Conservation (phyloP, 37 sponge, comb jelly and placozoan genomes). For the Chondrosia reniformis region DNA sequence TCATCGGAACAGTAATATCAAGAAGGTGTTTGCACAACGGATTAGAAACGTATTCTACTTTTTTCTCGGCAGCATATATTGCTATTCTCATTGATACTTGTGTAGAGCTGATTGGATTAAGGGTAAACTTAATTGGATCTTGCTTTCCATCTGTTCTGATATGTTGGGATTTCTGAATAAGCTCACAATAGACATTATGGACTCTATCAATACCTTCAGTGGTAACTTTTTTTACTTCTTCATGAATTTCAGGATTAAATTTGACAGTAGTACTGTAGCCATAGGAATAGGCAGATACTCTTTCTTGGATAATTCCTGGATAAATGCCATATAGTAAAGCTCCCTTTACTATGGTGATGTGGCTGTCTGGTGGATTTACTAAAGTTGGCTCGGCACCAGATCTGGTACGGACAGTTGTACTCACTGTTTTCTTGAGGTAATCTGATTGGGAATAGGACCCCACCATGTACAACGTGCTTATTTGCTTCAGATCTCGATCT, state of each 20-base stretch:
- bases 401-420: not conserved
- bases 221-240: not conserved
- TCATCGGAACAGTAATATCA: not conserved
- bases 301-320: conserved; percentile 9
- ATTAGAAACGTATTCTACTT: not conserved
- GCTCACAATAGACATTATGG: not conserved
- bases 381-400: not conserved
- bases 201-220: too few relatives aligned
- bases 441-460: not conserved
- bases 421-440: not conserved
- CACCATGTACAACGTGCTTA: conserved; percentile 15
- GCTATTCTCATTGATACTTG: not conserved
- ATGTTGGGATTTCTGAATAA: not conserved
- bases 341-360: not conserved
- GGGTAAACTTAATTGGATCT: not conserved
- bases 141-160: too few relatives aligned
- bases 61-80: not conserved
- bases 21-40: not conserved
- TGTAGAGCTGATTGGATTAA: not conserved
- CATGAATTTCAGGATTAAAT: not conserved
- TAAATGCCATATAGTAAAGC: conserved; percentile 13
- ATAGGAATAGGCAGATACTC: not conserved
- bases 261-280: not conserved
- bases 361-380: not conserved
- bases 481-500: too few relatives aligned